Conservation (phyloP, 1,140 invertebrate species). For the Leptoteleia sp. region DNA sequence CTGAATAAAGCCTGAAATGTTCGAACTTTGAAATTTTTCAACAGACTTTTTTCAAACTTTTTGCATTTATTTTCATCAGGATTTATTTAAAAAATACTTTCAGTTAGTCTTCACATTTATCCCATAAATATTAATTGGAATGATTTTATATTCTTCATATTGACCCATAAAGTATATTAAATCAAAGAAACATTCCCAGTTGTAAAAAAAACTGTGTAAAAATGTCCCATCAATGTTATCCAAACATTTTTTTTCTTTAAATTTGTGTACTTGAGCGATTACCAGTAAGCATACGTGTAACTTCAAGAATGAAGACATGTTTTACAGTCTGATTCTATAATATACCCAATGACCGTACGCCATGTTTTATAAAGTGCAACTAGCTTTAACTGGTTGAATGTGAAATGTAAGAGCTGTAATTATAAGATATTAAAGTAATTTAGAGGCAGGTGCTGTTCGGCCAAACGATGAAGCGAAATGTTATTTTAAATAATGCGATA, state of each 20-base stretch:
- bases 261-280: too few species aligned
- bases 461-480: constrained; percentile 47
- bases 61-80: too few species aligned
- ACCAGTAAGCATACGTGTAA: neutral
- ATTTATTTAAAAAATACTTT: too few species aligned
- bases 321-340: neutral
- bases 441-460: constrained; percentile 42
- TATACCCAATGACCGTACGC: neutral
- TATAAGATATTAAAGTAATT: constrained; percentile 39
- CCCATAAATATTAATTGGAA: too few species aligned
- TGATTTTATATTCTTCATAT: too few species aligned
- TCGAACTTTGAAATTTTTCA: too few species aligned
- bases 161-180: too few species aligned
- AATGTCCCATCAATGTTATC: neutral
- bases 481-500: constrained; percentile 68
- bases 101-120: too few species aligned
- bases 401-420: constrained; percentile 42
- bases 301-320: neutral
- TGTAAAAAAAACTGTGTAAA: neutral
- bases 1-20: too few species aligned
- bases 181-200: too few species aligned
- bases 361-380: constrained; percentile 32
- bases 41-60: too few species aligned
- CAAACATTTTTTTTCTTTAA: neutral
- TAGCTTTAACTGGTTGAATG: constrained; percentile 36